Base-by-base conservation (phyloP, 2,113 vertebrate genomes). In the Panthera tigris region DNA sequence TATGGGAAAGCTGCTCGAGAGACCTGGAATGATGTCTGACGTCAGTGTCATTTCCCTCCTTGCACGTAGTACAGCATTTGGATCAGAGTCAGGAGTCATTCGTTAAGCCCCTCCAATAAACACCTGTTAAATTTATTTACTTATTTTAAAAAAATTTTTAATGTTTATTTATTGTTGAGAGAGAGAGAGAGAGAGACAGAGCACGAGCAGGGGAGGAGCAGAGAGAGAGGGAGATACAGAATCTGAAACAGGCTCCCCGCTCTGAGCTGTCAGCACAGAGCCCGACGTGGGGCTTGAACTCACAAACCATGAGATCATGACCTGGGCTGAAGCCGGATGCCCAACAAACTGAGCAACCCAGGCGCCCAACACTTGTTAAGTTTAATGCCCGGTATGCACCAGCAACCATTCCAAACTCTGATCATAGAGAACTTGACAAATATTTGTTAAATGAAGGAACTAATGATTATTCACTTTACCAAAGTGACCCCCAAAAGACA, bases 1-100 rank as follows among this genome's bases (percentile, higher is more conserved):
- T 48, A 0, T 14, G 31, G 7, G 14, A 2, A 6, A 33, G 10
- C 5, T 19, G 21, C 1, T 0, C 0, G 8, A 16, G n/a, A 36
- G n/a, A 36, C 7, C n/a, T 41, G 7, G 48, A 10, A 36, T 7
- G 31, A 3, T 15, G 27, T 66, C 21, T 11, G 36, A 18, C 8
- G 14, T 52, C 18, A 6, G 8, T 11, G 79, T 81, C 9, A 9
- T 41, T 31, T 69, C 66, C 63, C 10, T n/a, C 18, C 33, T 36
- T 39, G 13, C 19, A 13, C 0, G 0, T 2, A 18, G 65, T 23
- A 23, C 21, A 66, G 55, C 25, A 7, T 50, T 85, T 68, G 29
- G 21, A 45, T 95, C 13, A 12, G 45, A n/a, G 25, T 2, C 50
- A 19, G 50, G 5, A 66, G 25, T 39, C 16, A 8, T 14, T 90